Evolutionary conservation across 2,797 vertebrate genomes (phyloP).

Genomic region (Brachyrhaphis roseni): DNA sequence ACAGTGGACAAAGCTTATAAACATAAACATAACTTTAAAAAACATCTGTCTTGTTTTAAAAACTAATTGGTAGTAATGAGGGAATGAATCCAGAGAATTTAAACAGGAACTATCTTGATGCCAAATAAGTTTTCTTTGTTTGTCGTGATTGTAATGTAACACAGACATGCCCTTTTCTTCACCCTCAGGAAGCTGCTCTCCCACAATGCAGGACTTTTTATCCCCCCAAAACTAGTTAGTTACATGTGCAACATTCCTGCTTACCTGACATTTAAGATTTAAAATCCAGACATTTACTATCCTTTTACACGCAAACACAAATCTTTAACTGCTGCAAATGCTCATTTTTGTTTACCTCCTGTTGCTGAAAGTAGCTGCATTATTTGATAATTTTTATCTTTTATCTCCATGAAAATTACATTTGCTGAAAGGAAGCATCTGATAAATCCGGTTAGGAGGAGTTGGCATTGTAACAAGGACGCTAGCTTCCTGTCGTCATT

Average conservation of each 20-base stretch:
- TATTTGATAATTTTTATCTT: slow-evolving; percentile 49
- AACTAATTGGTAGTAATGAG: neutral
- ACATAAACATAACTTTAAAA: neutral
- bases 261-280: neutral
- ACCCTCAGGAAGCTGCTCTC: neutral
- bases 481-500: slow-evolving; percentile 55
- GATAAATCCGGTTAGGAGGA: slow-evolving; percentile 69
- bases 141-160: neutral
- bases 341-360: slow-evolving; percentile 39
- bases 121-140: neutral
- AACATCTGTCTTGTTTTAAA: neutral
- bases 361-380: slow-evolving; percentile 27
- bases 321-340: slow-evolving; percentile 32
- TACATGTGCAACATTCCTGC: neutral
- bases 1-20: neutral
- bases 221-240: neutral
- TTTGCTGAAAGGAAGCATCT: slow-evolving; percentile 57
- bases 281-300: neutral
- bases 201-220: neutral
- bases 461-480: slow-evolving; percentile 61
- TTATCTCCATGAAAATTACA: slow-evolving; percentile 61
- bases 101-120: neutral
- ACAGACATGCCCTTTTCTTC: neutral
- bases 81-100: neutral
- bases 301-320: neutral